phyloP scores from a whole-genome alignment of 2,888 invertebrate genomes.

The Oligia fasciuncula region DNA sequence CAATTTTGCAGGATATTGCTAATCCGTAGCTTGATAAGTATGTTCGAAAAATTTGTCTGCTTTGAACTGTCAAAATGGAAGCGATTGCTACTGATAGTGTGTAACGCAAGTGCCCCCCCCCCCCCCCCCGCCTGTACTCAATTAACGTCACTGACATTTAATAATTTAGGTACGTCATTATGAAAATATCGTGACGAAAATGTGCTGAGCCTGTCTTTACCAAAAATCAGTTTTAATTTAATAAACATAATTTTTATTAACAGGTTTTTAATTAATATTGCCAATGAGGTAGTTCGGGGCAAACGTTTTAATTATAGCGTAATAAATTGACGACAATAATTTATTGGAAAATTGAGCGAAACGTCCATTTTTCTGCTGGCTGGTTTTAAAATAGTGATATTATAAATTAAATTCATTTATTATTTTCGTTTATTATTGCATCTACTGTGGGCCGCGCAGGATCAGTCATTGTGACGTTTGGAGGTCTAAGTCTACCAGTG shows the following conservation, averaged over 20 bases:
- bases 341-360: slow-evolving; percentile 3
- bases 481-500: not conserved
- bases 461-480: not conserved
- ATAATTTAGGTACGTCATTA: not conserved
- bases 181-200: not conserved
- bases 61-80: too few relatives aligned
- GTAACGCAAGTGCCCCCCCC: too few relatives aligned
- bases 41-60: too few relatives aligned
- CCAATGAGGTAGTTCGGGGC: not conserved
- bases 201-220: not conserved
- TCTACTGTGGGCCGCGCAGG: not conserved
- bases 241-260: not conserved
- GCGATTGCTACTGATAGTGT: too few relatives aligned
- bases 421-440: too few relatives aligned
- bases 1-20: too few relatives aligned
- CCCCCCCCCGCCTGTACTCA: too few relatives aligned
- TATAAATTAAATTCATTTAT: too few relatives aligned
- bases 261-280: slow-evolving; percentile 8
- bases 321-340: not conserved
- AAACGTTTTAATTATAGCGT: slow-evolving; percentile 3
- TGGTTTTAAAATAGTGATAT: not conserved
- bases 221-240: not conserved
- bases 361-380: not conserved
- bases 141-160: not conserved
- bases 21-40: too few relatives aligned